These are phyloP conservation scores for Microctenopoma stevenorrisi DNA, from an alignment of 2,797 vertebrate species.

Conservation along the genomic window DNA sequence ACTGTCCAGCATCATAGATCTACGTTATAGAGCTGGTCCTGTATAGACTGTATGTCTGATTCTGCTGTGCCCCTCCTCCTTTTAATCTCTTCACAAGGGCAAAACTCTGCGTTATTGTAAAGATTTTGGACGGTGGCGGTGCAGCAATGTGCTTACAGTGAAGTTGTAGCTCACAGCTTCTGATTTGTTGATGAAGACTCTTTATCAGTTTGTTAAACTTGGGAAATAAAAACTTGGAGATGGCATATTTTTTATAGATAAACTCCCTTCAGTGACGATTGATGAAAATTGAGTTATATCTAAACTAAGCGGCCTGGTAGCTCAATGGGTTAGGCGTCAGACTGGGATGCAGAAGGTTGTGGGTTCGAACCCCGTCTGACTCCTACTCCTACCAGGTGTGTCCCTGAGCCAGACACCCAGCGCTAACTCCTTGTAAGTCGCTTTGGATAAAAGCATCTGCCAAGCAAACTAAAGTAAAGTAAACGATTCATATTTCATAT, in stretches of 20 bases:
- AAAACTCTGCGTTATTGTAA: conserved; percentile 49
- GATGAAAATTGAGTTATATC: too few relatives aligned
- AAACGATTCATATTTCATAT: neutral
- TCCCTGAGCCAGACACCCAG: too few relatives aligned
- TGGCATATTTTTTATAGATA: conserved; percentile 35
- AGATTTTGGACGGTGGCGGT: conserved; percentile 31
- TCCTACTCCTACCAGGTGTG: too few relatives aligned
- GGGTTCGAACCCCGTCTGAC: too few relatives aligned
- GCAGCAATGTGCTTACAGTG: conserved; percentile 17
- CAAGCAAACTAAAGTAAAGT: too few relatives aligned
- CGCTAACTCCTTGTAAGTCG: too few relatives aligned
- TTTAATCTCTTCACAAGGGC: conserved; percentile 60
- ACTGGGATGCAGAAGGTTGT: too few relatives aligned
- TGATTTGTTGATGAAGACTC: conserved; percentile 28
- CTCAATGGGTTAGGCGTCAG: too few relatives aligned
- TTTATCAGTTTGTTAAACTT: conserved; percentile 31
- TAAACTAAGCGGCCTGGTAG: too few relatives aligned
- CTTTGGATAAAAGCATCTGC: too few relatives aligned
- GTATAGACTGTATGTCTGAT: conserved; percentile 63
- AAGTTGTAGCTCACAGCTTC: conserved; percentile 28
- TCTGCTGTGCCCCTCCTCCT: conserved; percentile 31
- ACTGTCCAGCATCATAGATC: conserved; percentile 69
- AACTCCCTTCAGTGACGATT: neutral
- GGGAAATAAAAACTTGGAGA: conserved; percentile 17
- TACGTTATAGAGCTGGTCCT: conserved; percentile 65